Base-by-base conservation (phyloP, 2,113 vertebrate species). In the Vulpes vulpes region DNA sequence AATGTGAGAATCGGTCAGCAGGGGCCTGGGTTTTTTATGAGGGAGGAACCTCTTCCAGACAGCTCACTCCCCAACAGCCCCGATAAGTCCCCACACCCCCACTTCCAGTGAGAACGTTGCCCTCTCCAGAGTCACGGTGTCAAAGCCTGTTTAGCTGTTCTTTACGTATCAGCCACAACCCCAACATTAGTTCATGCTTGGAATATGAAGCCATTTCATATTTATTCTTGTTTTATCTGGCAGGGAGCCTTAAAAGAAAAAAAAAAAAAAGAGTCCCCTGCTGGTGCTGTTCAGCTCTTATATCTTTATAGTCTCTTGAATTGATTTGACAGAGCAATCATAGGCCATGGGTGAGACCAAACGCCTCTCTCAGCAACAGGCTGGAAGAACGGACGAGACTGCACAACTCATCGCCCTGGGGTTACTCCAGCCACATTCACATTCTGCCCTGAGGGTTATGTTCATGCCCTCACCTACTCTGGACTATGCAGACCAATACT, bases 161-260 rank as follows among this genome's bases (percentile, higher is more conserved):
- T 60, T 51, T 91, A 10, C 97, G 97, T 97, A 96, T 98, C 98
- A 97, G 27, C 95, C 89, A 10, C 96, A 97, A 96, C 86, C 92
- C 94, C 95, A 97, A 87, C 91, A 76, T 97, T 88, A 93, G 95
- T 97, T 98, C 91, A 79, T 98, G 98, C 96, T 95, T 98, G 97
- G 96, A 97, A 96, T 97, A 96, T 97, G 93, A 97, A 98, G 95
- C 97, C 97, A 97, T 98, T 95, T 97, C 97, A 11, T 98, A 98
- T 98, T 98, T 98, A 91, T 95, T 97, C 92, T 98, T 98, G 97
- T 97, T 98, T 32, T 97, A 92, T 98, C 97, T 99, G 99, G 98
- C 98, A 98, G 82, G 85, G 94, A 97, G 97, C 97, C 96, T 97
- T 62, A n/a, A 94, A 86, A 82, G 51, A 57, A 73, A 83, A 92